Percentiles rank a stretch among this genome's conserved stretches.
phyloP scores from a whole-genome alignment of 2,888 invertebrate genomes.

The Parthenolecanium corni region DNA sequence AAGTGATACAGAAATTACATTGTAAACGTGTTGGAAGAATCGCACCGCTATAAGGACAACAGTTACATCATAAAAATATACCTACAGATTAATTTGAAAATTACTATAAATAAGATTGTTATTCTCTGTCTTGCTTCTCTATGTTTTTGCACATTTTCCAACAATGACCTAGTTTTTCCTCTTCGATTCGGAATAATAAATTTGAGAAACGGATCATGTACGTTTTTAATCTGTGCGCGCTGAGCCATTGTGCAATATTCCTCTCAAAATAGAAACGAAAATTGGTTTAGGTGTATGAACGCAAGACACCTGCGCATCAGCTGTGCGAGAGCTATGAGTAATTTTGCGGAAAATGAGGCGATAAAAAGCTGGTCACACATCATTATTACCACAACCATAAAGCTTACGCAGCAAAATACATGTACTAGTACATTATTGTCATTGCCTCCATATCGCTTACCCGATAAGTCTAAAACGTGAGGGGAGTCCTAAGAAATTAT shows the following conservation, averaged over 20 bases:
- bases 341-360: slow-evolving; percentile 11
- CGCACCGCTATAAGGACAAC: not conserved
- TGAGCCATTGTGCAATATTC: not conserved
- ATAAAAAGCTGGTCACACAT: too few species aligned
- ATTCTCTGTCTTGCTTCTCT: not conserved
- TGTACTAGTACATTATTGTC: too few species aligned
- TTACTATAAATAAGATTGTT: slow-evolving; percentile 15
- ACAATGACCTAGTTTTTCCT: slow-evolving; percentile 15
- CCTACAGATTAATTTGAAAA: slow-evolving; percentile 21
- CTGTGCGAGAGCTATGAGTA: not conserved
- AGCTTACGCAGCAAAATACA: too few species aligned
- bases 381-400: too few species aligned
- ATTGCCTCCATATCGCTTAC: too few species aligned
- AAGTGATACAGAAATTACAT: not conserved
- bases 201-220: slow-evolving; percentile 9
- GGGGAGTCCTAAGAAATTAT: too few species aligned
- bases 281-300: not conserved
- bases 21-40: not conserved
- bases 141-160: not conserved
- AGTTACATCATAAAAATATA: slow-evolving; percentile 1
- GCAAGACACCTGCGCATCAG: slow-evolving; percentile 1
- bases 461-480: too few species aligned
- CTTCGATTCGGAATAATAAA: not conserved
- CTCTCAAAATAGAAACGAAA: not conserved
- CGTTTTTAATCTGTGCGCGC: slow-evolving; percentile 2